A percentile compares a stretch with the other conserved stretches of the same genome.
These are phyloP conservation scores for Amblyopsis rosae DNA, from an alignment of 2,113 vertebrate genomes.

Conservation along the genomic window DNA sequence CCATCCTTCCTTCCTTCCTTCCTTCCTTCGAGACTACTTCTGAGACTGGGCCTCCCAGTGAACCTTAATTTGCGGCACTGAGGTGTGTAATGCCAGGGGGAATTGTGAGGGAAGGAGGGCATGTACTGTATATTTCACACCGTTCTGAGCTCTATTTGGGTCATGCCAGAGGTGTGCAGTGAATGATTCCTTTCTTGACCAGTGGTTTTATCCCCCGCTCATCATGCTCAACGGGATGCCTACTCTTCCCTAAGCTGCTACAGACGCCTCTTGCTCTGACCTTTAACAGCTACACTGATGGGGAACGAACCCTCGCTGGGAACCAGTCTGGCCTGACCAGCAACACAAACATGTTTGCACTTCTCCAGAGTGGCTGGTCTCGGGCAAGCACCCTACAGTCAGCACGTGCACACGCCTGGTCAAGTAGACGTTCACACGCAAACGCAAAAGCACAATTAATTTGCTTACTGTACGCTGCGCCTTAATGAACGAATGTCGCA, in stretches of 20 bases:
- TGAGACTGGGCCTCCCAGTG: constrained; percentile 16
- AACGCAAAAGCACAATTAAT: too few relatives aligned
- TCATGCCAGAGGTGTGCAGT: constrained; percentile 27
- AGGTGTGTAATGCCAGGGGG: constrained; percentile 26
- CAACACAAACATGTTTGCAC: constrained; percentile 9
- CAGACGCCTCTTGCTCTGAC: constrained; percentile 18
- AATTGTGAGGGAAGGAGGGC: constrained; percentile 20
- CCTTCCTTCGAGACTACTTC: constrained; percentile 11
- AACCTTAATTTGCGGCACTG: constrained; percentile 1
- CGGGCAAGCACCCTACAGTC: too few relatives aligned
- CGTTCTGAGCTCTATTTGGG: constrained; percentile 48
- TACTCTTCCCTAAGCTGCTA: constrained; percentile 16
- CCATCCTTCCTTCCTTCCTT: background rate
- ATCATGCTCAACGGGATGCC: constrained; percentile 24
- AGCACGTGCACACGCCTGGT: too few relatives aligned
- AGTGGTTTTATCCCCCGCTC: constrained; percentile 29
- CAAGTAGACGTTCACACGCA: too few relatives aligned
- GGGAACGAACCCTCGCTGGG: constrained; percentile 8
- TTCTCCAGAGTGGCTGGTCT: too few relatives aligned
- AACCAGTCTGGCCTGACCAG: constrained; percentile 15
- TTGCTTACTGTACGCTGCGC: background rate
- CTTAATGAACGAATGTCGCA: background rate
- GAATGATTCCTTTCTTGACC: constrained; percentile 56
- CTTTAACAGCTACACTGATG: constrained; percentile 14
- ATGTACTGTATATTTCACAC: constrained; percentile 53